These are phyloP conservation scores for Rallus crepitans DNA, from an alignment of 2,797 vertebrate genomes.

Conservation along the genomic window DNA sequence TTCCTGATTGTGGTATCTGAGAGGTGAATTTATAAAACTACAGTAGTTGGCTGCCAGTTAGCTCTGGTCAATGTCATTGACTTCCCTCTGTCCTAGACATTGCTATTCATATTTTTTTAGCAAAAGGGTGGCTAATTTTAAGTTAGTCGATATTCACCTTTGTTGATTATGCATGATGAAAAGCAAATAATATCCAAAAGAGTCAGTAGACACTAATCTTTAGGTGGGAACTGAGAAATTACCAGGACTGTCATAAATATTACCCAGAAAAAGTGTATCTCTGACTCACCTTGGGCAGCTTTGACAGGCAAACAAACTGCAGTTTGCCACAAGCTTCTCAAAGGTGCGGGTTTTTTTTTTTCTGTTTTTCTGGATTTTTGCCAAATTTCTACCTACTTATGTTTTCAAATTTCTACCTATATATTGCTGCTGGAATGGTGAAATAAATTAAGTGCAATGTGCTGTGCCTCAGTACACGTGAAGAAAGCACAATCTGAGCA, in stretches of 20 bases:
- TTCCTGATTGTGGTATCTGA: rapidly evolving
- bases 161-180: neutral
- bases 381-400: neutral
- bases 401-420: neutral
- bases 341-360: neutral
- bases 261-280: neutral
- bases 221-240: neutral
- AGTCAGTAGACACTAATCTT: neutral
- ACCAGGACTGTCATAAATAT: neutral
- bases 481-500: neutral
- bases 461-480: neutral
- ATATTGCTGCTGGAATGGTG: neutral
- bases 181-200: neutral
- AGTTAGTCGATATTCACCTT: neutral
- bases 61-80: neutral
- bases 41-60: neutral
- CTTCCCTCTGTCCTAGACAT: neutral
- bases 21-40: neutral
- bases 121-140: neutral
- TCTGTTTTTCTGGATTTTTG: neutral
- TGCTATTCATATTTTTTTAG: neutral
- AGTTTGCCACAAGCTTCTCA: neutral
- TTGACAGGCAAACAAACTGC: neutral
- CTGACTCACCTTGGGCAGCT: neutral
- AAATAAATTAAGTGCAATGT: neutral